phyloP scores from a whole-genome alignment of 2,113 vertebrate genomes.

The Phaetusa simplex region DNA sequence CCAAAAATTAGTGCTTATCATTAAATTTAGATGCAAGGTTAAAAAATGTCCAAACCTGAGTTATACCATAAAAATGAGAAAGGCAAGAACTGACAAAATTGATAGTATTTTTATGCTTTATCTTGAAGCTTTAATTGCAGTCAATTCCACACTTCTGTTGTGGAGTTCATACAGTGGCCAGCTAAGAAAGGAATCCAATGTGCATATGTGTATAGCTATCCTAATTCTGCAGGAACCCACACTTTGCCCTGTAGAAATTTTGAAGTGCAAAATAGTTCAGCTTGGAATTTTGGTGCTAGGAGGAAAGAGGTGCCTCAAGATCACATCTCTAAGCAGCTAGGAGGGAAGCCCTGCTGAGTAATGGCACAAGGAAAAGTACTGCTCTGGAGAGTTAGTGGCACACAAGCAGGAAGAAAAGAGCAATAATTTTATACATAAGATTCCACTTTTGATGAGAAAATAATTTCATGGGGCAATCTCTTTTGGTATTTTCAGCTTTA shows the following conservation, averaged over 20 bases:
- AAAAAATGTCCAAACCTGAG: background rate
- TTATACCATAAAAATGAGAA: background rate
- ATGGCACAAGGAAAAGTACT: background rate
- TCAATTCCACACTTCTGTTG: background rate
- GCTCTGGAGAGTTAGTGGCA: background rate
- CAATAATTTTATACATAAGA: background rate
- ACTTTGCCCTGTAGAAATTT: background rate
- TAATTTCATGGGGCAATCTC: background rate
- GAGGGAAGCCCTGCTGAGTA: background rate
- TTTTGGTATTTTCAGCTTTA: background rate
- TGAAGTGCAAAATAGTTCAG: background rate
- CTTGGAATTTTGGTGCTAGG: background rate
- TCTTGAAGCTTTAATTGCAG: background rate
- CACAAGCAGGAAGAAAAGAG: rapidly evolving
- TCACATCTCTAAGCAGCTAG: background rate
- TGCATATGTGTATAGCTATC: rapidly evolving
- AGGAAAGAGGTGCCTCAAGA: background rate
- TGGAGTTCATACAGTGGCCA: background rate
- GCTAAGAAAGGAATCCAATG: background rate
- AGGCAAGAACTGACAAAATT: background rate
- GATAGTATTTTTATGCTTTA: background rate
- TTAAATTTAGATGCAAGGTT: background rate
- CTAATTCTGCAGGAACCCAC: background rate
- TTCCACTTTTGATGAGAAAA: background rate
- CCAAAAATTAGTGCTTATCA: background rate